Evolutionary conservation across 2,797 vertebrate genomes (phyloP), one percentile per base, ranked within the genome.

Genomic region (Clarias fuscus): DNA sequence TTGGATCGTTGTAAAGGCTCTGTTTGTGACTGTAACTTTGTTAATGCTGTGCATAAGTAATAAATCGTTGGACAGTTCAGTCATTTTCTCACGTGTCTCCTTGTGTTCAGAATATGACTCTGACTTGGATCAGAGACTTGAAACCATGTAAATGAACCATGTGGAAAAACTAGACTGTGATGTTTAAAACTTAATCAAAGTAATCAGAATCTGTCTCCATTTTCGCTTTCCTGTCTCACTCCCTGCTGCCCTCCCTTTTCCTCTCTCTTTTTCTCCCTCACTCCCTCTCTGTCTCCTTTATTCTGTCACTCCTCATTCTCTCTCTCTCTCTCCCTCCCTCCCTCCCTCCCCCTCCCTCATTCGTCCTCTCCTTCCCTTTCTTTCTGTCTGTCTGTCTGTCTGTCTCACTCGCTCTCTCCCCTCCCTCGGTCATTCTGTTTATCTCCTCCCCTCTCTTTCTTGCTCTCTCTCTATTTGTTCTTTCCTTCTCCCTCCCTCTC

Each of bases 341-440:
- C 20, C 75, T 37, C 79, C 82, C 83, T 75, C 86, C 80, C 33
- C 81, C 87, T 82, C 84, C 76, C 40, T 85, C 82, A 84, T 78
- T 89, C 71, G 89, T 72, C 86, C 68, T 86, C 71, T 88, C 37
- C 80, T 56, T 67, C 67, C 72, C 43, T 73, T 37, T 53, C 68
- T 58, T 5, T 82, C 82, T 89, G 58, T 27, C 86, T 85, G 80
- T 64, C 81, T 86, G 61, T 40, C 84, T 76, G 77, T 85, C 73
- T 82, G 86, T 85, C 86, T 79, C 88, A 67, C 91, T 86, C 88
- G 90, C 86, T 92, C 91, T 40, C 33, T 71, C 18, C 27, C 20
- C 85, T 82, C 37, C 53, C 30, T 68, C 82, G 56, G 48, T 80
- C 62, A 87, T 64, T 89, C 85, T 89, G 88, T 90, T 89, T 83